Evolutionary conservation across 2,113 vertebrate genomes (phyloP).

Genomic region (Elanus axillaris): DNA sequence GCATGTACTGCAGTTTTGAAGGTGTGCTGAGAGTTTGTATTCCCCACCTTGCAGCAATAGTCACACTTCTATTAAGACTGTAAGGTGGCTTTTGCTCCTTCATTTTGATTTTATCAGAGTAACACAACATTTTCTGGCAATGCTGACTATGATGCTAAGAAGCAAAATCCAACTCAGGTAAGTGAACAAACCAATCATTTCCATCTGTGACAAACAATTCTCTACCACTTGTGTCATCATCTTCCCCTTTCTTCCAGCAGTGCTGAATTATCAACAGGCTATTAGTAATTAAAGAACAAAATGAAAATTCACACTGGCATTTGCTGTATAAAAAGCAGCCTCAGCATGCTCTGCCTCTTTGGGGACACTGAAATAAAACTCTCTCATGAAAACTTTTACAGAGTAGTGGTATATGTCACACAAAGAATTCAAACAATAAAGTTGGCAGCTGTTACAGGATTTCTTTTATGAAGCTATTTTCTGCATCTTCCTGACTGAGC

Average conservation of each 20-base stretch:
- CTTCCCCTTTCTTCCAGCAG: neutral
- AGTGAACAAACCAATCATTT: neutral
- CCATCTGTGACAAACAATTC: neutral
- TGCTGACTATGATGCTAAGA: neutral
- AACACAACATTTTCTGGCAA: neutral
- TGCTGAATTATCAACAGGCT: neutral
- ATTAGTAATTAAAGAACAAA: neutral
- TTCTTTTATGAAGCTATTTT: neutral
- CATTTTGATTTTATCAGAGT: neutral
- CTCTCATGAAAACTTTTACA: neutral
- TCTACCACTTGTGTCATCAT: neutral
- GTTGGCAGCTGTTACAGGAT: neutral
- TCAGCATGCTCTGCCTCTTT: neutral
- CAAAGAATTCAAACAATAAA: neutral
- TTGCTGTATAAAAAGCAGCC: neutral
- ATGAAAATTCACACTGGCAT: neutral
- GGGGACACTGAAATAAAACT: neutral
- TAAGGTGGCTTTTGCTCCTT: neutral
- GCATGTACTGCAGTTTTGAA: neutral
- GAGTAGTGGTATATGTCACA: neutral
- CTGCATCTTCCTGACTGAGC: neutral
- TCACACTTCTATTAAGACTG: neutral
- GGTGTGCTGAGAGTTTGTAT: neutral
- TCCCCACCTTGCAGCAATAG: neutral
- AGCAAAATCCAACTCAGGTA: neutral